These are phyloP conservation scores for Drosophila simulans DNA, from an alignment of 1,140 invertebrate genomes.

Conservation along the genomic window DNA sequence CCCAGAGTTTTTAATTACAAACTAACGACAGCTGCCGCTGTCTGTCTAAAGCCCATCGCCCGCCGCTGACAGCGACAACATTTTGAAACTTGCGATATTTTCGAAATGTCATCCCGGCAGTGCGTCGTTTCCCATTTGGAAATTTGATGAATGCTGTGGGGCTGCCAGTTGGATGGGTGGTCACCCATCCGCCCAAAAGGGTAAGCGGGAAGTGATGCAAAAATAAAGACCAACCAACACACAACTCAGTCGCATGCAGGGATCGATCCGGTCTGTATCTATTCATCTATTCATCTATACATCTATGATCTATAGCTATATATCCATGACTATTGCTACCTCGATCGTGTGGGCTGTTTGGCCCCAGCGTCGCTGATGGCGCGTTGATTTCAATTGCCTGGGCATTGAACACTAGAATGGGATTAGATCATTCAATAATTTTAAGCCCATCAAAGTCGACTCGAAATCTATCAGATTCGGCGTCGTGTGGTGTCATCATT, in stretches of 20 bases:
- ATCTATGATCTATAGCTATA: constrained; percentile 9
- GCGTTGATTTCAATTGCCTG: constrained; percentile 72
- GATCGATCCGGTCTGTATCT: constrained; percentile 7
- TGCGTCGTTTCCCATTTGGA: constrained; percentile 53
- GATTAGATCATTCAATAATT: constrained; percentile 51
- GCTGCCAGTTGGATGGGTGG: constrained; percentile 36
- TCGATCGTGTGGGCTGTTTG: constrained; percentile 68
- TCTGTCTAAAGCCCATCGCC: constrained; percentile 49
- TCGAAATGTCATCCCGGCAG: constrained; percentile 54
- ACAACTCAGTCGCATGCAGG: constrained; percentile 45
- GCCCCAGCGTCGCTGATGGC: constrained; percentile 79
- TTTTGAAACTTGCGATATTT: constrained; percentile 67
- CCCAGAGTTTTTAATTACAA: constrained; percentile 81
- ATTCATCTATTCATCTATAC: constrained; percentile 9
- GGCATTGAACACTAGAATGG: constrained; percentile 82
- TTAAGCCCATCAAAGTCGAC: constrained; percentile 13
- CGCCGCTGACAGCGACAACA: constrained; percentile 65
- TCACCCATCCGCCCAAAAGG: constrained; percentile 47
- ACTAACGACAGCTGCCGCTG: constrained; percentile 82
- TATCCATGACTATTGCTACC: constrained; percentile 48
- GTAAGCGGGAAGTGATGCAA: constrained; percentile 23
- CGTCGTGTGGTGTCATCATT: constrained; percentile 9
- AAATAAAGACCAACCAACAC: constrained; percentile 11
- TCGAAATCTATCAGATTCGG: constrained; percentile 2
- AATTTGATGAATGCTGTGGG: constrained; percentile 75